Conservation (phyloP, 2,113 vertebrate genomes). For the Regulus satrapa region DNA sequence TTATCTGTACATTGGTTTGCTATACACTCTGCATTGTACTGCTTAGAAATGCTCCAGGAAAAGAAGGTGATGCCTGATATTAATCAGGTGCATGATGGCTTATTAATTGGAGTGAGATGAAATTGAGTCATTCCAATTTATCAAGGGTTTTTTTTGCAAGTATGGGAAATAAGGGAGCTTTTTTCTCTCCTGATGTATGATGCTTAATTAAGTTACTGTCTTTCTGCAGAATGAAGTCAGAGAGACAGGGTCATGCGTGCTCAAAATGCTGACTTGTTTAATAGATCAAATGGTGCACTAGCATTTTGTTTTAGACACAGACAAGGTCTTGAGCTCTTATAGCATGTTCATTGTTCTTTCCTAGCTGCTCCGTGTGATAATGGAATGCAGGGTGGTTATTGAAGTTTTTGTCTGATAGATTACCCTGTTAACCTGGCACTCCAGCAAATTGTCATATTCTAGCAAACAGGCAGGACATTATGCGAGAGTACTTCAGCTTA, state of each 20-base stretch:
- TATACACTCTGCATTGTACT: background rate
- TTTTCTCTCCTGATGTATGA: background rate
- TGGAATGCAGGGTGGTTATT: background rate
- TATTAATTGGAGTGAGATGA: background rate
- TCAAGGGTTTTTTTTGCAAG: background rate
- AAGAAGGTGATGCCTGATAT: background rate
- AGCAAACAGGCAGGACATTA: background rate
- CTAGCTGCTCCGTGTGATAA: background rate
- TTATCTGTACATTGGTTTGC: background rate
- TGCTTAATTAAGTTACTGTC: constrained; percentile 30
- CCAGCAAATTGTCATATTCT: background rate
- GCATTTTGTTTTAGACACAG: background rate
- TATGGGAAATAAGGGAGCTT: background rate
- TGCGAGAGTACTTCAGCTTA: background rate
- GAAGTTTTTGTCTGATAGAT: background rate
- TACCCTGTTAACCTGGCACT: background rate
- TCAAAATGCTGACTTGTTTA: background rate
- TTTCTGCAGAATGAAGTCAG: constrained; percentile 37
- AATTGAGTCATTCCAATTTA: background rate
- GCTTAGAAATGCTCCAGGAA: background rate
- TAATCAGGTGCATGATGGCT: background rate
- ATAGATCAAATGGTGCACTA: background rate
- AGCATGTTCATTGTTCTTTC: background rate
- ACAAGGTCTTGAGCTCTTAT: background rate
- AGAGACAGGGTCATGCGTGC: background rate